A percentile compares a stretch with the other conserved stretches of the same genome.
These are phyloP conservation scores for Silurus aristotelis DNA, from an alignment of 2,797 vertebrate genomes.

Conservation along the genomic window DNA sequence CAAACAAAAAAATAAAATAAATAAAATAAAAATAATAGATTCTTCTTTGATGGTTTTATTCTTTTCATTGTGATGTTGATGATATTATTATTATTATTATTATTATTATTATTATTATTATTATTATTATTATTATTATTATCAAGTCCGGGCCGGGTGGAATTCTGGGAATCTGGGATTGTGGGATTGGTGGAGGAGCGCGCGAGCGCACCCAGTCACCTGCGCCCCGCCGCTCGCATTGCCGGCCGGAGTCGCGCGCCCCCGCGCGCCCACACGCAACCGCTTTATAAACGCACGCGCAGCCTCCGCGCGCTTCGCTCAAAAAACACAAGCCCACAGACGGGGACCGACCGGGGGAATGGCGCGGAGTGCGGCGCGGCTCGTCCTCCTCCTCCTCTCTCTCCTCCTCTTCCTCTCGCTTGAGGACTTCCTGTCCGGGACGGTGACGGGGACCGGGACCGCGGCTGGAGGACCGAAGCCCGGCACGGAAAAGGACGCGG, in stretches of 20 bases:
- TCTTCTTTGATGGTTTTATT: no score
- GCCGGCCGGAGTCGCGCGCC: constrained; percentile 35
- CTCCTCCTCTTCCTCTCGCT: constrained; percentile 32
- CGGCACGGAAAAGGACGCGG: constrained; percentile 65
- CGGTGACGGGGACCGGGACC: constrained; percentile 42
- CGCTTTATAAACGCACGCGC: constrained; percentile 75
- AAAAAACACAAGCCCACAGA: constrained; percentile 36
- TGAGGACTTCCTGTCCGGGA: constrained; percentile 61
- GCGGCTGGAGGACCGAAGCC: constrained; percentile 56
- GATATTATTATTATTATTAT: no score
- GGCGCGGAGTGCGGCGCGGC: constrained; percentile 65
- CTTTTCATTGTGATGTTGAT: no score
- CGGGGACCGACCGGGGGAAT: constrained; percentile 71
- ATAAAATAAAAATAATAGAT: no score
- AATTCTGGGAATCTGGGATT: not conserved
- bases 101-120: not conserved
- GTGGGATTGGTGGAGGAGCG: not conserved
- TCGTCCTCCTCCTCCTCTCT: constrained; percentile 66
- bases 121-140: constrained; percentile 8
- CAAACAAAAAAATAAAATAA: not conserved
- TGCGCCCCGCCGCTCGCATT: constrained; percentile 73
- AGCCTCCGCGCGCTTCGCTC: constrained; percentile 68
- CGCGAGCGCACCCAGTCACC: constrained; percentile 62
- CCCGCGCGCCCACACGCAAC: constrained; percentile 54
- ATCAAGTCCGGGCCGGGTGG: not conserved